Evolutionary conservation across 2,113 vertebrate genomes (phyloP), one percentile per base, ranked within the genome.

Genomic region (Sapajus apella): DNA sequence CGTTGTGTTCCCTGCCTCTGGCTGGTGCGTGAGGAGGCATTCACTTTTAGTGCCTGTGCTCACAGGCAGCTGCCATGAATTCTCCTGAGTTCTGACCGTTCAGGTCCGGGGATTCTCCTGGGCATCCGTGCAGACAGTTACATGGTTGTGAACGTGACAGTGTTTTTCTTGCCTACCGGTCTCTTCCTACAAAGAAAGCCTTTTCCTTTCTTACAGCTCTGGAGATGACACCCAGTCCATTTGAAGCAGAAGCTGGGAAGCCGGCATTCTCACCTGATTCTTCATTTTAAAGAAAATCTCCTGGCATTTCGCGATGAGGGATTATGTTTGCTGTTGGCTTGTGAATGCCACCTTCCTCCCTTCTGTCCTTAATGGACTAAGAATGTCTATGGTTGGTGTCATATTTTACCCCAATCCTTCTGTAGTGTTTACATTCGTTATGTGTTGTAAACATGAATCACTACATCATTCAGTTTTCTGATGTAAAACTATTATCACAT

Each of bases 401-500:
- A 73, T 14, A 2, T 10, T 8, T 27, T 27, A 4, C 3, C 80
- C 8, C 0, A 1, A 6, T 0, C 3, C 45, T 35, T 9, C 21
- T 11, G 37, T 45, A 20, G 27, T 43, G 37, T 52, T 47, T 35
- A 12, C 2, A 8, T 37, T 30, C 25, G n/a, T 11, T 35, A 17
- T 16, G 18, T 66, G n/a, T 10, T 52, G 20, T 52, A 52, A 79
- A 23, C 56, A 16, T 2, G 16, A 17, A n/a, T 16, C 6, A 8
- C 2, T 11, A 1, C n/a, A 2, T 5, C 30, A 2, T 17, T 27
- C 12, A 23, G n/a, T 37, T 68, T 45, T 70, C 75, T 17, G 11
- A 56, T 30, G 9, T 52, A 35, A 45, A 94, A 77, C 35, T 12
- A 1, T 30, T 6, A 7, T 25, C 5, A 2, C 2, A 4, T 4